Conservation (phyloP, 2,113 vertebrate species). For the Phoenicopterus ruber region DNA sequence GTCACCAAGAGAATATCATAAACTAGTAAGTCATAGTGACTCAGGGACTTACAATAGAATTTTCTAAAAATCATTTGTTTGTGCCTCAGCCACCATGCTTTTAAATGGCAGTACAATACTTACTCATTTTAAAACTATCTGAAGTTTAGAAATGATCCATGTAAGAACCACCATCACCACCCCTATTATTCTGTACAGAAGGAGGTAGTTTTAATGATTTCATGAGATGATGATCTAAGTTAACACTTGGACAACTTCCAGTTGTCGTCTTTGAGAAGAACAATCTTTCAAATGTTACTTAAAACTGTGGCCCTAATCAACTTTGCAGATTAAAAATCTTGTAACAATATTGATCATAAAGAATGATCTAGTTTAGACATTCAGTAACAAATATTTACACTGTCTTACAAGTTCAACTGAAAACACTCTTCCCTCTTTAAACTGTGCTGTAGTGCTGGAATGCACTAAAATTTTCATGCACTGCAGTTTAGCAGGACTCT, state of each 20-base stretch:
- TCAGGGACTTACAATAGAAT: not conserved
- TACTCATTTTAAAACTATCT: not conserved
- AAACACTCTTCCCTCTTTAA: not conserved
- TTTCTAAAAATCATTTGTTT: not conserved
- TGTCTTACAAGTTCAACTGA: not conserved
- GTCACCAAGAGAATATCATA: not conserved
- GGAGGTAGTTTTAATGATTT: not conserved
- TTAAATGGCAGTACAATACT: not conserved
- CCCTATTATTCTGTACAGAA: not conserved
- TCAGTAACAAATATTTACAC: not conserved
- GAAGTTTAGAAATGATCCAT: not conserved
- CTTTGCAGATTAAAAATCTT: not conserved
- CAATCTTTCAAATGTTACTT: not conserved
- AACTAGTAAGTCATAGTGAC: not conserved
- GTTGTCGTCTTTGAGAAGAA: not conserved
- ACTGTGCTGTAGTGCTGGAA: not conserved
- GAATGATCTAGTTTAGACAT: not conserved
- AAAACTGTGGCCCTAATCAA: not conserved
- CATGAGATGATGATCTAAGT: not conserved
- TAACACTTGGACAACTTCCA: not conserved
- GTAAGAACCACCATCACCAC: not conserved
- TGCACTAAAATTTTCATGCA: not conserved
- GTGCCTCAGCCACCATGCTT: not conserved
- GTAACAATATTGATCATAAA: not conserved
- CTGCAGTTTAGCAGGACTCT: not conserved